Evolutionary conservation across 2,113 vertebrate genomes (phyloP).

Genomic region (Aplodontia rufa): DNA sequence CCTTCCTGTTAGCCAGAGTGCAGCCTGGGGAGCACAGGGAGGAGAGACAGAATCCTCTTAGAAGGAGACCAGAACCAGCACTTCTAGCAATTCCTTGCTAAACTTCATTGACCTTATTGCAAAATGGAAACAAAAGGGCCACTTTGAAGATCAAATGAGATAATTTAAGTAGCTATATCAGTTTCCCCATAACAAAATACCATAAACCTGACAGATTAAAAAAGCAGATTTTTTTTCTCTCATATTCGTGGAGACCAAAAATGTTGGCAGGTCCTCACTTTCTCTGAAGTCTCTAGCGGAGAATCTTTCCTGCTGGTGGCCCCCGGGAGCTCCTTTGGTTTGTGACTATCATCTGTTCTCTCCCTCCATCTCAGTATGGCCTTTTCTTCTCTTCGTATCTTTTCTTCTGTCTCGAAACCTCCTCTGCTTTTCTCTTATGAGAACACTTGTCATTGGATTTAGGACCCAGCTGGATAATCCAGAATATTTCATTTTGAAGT

Average conservation of each 20-base stretch:
- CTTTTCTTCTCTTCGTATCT: not conserved
- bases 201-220: not conserved
- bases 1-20: not conserved
- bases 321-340: not conserved
- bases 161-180: not conserved
- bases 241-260: not conserved
- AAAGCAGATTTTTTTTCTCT: not conserved
- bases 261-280: not conserved
- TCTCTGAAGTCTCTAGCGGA: not conserved
- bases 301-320: not conserved
- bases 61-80: not conserved
- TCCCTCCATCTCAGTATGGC: not conserved
- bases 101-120: not conserved
- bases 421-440: not conserved
- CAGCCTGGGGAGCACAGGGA: not conserved
- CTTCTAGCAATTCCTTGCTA: not conserved
- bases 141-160: not conserved
- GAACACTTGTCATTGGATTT: not conserved
- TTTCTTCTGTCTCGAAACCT: not conserved
- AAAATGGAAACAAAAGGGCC: not conserved
- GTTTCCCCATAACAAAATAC: not conserved
- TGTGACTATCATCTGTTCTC: not conserved
- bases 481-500: not conserved
- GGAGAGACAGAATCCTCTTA: not conserved
- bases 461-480: not conserved